Evolutionary conservation across 2,797 vertebrate genomes (phyloP).

Genomic region (Varecia variegata): DNA sequence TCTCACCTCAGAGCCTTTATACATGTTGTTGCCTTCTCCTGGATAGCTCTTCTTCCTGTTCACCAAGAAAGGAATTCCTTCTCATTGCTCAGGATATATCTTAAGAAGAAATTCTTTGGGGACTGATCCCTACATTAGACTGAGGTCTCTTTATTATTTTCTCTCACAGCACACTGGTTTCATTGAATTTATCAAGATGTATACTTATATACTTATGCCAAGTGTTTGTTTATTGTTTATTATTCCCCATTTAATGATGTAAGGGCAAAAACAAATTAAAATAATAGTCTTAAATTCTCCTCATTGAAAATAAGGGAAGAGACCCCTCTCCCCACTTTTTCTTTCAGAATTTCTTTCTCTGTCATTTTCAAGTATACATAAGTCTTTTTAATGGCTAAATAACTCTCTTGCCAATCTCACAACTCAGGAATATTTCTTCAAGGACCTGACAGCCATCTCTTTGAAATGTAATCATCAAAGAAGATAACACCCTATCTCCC

Average conservation of each 20-base stretch:
- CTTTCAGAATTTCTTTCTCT: not conserved
- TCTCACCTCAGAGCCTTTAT: not conserved
- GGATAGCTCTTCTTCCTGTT: not conserved
- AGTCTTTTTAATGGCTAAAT: constrained; percentile 16
- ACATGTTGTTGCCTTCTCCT: not conserved
- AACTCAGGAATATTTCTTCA: constrained; percentile 33
- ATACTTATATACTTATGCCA: not conserved
- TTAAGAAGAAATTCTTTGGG: not conserved
- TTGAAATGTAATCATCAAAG: constrained; percentile 42
- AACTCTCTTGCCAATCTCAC: not conserved
- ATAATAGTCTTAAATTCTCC: constrained; percentile 2
- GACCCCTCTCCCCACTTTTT: not conserved
- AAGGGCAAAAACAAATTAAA: not conserved
- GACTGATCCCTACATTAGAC: not conserved
- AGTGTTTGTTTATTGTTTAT: not conserved
- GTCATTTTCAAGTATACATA: not conserved
- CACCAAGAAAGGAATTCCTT: not conserved
- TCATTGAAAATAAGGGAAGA: not conserved
- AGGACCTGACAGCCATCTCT: not conserved
- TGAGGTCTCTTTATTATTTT: not conserved
- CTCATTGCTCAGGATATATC: not conserved
- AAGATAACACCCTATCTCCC: not conserved
- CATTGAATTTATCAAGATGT: not conserved
- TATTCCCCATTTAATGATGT: not conserved
- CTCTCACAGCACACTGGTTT: not conserved